Conservation (phyloP, 2,888 invertebrate species). For the Zonitis immaculata region DNA sequence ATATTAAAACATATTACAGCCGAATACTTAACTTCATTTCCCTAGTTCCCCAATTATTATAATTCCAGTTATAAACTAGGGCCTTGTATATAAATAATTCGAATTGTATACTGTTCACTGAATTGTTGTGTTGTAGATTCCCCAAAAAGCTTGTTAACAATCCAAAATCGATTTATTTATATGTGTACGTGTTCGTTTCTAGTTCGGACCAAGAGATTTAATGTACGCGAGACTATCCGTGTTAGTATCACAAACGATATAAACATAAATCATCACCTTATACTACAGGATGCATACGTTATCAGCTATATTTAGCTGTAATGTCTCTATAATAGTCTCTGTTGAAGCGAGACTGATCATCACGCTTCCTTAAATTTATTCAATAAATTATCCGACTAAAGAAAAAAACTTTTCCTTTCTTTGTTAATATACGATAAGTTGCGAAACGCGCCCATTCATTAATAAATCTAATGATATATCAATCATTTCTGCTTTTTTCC, state of each 20-base stretch:
- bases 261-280: conserved; percentile 13
- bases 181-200: background rate
- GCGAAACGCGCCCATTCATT: too few species aligned
- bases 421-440: too few species aligned
- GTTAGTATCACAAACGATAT: conserved; percentile 2
- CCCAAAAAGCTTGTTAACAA: background rate
- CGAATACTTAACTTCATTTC: too few species aligned
- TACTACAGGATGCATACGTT: conserved; percentile 14
- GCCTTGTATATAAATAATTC: background rate
- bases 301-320: conserved; percentile 4
- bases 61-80: background rate
- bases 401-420: too few species aligned
- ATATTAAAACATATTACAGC: too few species aligned
- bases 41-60: background rate
- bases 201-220: conserved; percentile 4
- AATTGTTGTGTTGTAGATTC: background rate
- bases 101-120: background rate
- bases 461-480: too few species aligned
- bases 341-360: background rate
- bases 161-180: background rate
- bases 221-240: conserved; percentile 7
- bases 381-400: background rate
- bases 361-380: conserved; percentile 1
- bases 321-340: conserved; percentile 3
- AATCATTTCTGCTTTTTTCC: too few species aligned